These are phyloP conservation scores for Papilio polyxenes DNA, from an alignment of 1,140 invertebrate genomes.

Conservation along the genomic window DNA sequence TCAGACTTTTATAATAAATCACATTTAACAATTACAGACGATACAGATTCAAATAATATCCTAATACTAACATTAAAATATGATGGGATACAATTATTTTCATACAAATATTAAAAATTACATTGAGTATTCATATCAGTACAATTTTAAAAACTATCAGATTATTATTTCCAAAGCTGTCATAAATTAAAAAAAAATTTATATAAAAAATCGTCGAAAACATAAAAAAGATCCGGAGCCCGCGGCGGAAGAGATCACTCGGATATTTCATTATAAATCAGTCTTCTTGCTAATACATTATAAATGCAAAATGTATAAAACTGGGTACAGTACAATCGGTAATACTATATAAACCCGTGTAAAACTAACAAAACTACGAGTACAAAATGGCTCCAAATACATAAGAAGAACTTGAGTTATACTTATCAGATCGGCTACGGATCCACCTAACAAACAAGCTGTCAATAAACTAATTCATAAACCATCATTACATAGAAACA, in stretches of 20 bases:
- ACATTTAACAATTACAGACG: conserved; percentile 50
- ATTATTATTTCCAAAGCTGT: conserved; percentile 20
- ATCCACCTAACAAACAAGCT: conserved; percentile 30
- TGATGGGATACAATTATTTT: conserved; percentile 6
- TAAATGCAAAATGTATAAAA: conserved; percentile 37
- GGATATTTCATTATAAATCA: conserved; percentile 49
- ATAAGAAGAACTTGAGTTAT: background rate
- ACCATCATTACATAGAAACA: conserved; percentile 15
- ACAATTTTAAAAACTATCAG: conserved; percentile 9
- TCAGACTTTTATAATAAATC: conserved; percentile 73
- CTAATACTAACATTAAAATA: conserved; percentile 43
- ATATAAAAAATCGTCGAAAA: conserved; percentile 45
- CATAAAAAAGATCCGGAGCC: conserved; percentile 38
- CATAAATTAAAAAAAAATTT: conserved; percentile 17
- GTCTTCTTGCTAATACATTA: conserved; percentile 43
- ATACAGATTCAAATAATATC: conserved; percentile 43
- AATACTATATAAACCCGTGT: conserved; percentile 25
- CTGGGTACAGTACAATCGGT: conserved; percentile 9
- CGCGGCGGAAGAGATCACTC: conserved; percentile 46
- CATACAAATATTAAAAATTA: conserved; percentile 20
- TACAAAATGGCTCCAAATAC: conserved; percentile 23
- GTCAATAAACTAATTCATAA: conserved; percentile 27
- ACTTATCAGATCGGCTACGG: conserved; percentile 32
- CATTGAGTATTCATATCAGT: conserved; percentile 37
- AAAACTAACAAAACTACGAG: conserved; percentile 16